Conservation (phyloP, 1,140 invertebrate species). For the Lordiphosa mommai region DNA sequence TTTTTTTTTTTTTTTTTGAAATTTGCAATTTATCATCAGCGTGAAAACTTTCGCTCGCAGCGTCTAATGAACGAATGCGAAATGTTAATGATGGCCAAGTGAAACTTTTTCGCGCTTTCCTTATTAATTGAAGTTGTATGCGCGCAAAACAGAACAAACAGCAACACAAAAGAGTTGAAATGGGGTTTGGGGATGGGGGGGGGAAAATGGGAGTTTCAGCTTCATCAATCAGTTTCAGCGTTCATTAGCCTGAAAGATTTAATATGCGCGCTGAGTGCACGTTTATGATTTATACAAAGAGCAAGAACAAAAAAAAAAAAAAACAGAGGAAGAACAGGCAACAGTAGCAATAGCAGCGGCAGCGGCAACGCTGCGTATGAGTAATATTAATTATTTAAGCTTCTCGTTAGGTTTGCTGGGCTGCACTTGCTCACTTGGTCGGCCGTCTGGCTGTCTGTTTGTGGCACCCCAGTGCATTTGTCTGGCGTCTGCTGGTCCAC, state of each 20-base stretch:
- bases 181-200: not conserved
- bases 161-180: constrained; percentile 5
- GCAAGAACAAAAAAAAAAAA: constrained; percentile 3
- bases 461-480: constrained; percentile 71
- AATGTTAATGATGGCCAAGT: constrained; percentile 63
- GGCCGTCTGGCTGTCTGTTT: constrained; percentile 47
- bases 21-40: constrained; percentile 68
- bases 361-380: constrained; percentile 47
- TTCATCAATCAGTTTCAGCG: constrained; percentile 53
- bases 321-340: not conserved
- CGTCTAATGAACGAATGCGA: constrained; percentile 69
- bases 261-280: constrained; percentile 64
- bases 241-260: constrained; percentile 66
- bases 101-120: constrained; percentile 55
- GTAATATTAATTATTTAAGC: constrained; percentile 77
- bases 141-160: constrained; percentile 19
- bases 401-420: constrained; percentile 57
- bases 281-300: constrained; percentile 58
- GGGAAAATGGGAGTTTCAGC: constrained; percentile 16
- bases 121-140: constrained; percentile 66
- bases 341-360: constrained; percentile 4
- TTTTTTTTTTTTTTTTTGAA: no score
- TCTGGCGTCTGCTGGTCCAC: constrained; percentile 42
- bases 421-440: constrained; percentile 53
- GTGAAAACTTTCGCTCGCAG: constrained; percentile 41